A percentile compares a stretch with the other conserved stretches of the same genome.
These are phyloP conservation scores for Dasyprocta punctata DNA, from an alignment of 2,113 vertebrate species.

Conservation along the genomic window DNA sequence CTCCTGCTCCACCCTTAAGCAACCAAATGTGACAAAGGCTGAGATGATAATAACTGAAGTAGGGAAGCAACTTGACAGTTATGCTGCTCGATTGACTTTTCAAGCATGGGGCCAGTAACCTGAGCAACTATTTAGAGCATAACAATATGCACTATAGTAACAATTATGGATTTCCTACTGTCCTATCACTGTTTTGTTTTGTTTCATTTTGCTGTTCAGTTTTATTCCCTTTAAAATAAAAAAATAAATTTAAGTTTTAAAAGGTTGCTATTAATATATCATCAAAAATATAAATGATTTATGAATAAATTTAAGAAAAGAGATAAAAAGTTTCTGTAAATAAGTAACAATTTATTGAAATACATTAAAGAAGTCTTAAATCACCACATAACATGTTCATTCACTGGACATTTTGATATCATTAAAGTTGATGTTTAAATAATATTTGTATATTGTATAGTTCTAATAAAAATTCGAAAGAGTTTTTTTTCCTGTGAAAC, in stretches of 20 bases:
- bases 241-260: not conserved
- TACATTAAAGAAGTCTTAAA: not conserved
- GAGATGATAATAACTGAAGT: too few relatives aligned
- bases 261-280: not conserved
- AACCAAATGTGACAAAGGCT: too few relatives aligned
- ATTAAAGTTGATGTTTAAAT: not conserved
- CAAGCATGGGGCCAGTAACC: too few relatives aligned
- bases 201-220: too few relatives aligned
- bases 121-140: too few relatives aligned
- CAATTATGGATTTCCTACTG: too few relatives aligned
- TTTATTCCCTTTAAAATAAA: too few relatives aligned
- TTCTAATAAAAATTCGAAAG: constrained; percentile 43
- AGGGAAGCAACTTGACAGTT: too few relatives aligned
- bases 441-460: constrained; percentile 6
- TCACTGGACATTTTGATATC: not conserved
- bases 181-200: too few relatives aligned
- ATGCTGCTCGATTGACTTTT: too few relatives aligned
- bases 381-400: not conserved
- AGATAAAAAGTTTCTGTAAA: constrained; percentile 15
- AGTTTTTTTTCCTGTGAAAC: not conserved
- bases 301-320: not conserved
- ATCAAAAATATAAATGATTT: not conserved
- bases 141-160: too few relatives aligned
- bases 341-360: constrained; percentile 33
- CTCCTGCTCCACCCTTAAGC: too few relatives aligned